phyloP scores from a whole-genome alignment of 2,888 invertebrate genomes.

The Diplazon laetatorius region DNA sequence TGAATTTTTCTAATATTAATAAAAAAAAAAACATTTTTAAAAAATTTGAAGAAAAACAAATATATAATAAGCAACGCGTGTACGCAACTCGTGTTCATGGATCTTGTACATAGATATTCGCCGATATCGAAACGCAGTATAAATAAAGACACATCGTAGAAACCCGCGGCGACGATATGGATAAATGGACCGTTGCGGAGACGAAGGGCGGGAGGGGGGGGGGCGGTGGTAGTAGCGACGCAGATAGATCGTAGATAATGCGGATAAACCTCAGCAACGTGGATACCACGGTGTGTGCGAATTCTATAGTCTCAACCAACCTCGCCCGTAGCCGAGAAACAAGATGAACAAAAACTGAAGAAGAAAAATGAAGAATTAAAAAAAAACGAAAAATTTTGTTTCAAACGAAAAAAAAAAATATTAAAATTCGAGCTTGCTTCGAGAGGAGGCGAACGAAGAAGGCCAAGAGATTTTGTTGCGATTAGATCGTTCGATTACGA shows the following conservation, averaged over 20 bases:
- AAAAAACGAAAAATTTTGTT: conserved; percentile 1
- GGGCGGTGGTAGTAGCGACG: conserved; percentile 34
- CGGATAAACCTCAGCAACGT: conserved; percentile 49
- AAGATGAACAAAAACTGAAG: conserved; percentile 20
- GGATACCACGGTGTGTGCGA: conserved; percentile 24
- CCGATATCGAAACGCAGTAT: conserved; percentile 26
- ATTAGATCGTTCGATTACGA: conserved; percentile 72
- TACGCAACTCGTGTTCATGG: background rate
- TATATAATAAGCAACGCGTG: background rate
- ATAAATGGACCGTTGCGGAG: background rate
- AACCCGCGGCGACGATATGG: background rate
- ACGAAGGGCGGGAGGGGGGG: background rate
- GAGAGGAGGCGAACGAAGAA: conserved; percentile 49
- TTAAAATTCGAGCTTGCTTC: conserved; percentile 12
- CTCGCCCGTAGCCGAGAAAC: too few species aligned
- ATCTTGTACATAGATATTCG: conserved; percentile 1
- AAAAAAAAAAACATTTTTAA: too few species aligned
- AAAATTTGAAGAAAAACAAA: too few species aligned
- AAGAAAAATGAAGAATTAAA: conserved; percentile 42
- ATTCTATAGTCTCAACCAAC: conserved; percentile 35
- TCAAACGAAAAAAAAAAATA: background rate
- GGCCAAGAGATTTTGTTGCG: conserved; percentile 63
- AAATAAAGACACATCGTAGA: conserved; percentile 31
- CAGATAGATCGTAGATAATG: conserved; percentile 53
- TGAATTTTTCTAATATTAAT: background rate